Conservation (phyloP, 2,888 invertebrate species). For the Stramonita haemastoma region DNA sequence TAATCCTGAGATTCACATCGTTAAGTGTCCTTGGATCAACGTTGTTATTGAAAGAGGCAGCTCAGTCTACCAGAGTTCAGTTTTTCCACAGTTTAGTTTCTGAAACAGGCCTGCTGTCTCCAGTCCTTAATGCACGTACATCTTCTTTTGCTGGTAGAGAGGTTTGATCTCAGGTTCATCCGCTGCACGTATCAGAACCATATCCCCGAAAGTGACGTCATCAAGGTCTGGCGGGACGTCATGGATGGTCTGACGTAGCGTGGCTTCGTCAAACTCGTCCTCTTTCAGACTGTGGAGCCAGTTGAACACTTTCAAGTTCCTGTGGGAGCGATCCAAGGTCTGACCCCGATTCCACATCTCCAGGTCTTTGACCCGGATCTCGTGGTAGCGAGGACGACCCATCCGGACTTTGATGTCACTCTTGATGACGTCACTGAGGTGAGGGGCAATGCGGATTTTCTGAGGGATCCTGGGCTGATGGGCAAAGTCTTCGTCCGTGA, state of each 20-base stretch:
- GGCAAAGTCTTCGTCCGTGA: slow-evolving; percentile 64
- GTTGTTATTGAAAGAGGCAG: too few relatives aligned
- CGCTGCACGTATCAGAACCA: slow-evolving; percentile 61
- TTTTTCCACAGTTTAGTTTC: too few relatives aligned
- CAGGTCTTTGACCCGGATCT: slow-evolving; percentile 62
- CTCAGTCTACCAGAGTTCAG: too few relatives aligned
- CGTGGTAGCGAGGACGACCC: slow-evolving; percentile 71
- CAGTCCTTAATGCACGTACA: background rate
- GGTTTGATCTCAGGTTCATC: slow-evolving; percentile 69
- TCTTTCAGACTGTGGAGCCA: slow-evolving; percentile 94
- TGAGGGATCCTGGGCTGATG: slow-evolving; percentile 66
- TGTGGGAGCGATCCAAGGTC: slow-evolving; percentile 66
- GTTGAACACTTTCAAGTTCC: slow-evolving; percentile 97
- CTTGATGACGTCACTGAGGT: slow-evolving; percentile 66
- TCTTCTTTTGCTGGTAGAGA: slow-evolving; percentile 47
- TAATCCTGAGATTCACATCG: too few relatives aligned
- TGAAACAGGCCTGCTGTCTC: too few relatives aligned
- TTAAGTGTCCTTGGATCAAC: too few relatives aligned
- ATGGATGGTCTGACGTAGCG: slow-evolving; percentile 53
- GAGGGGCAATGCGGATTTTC: slow-evolving; percentile 69
- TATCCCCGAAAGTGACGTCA: slow-evolving; percentile 50
- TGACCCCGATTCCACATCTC: slow-evolving; percentile 64
- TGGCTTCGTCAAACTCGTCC: slow-evolving; percentile 62
- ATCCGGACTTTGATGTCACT: slow-evolving; percentile 69
- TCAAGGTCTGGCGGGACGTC: slow-evolving; percentile 52